A percentile compares a stretch with the other conserved stretches of the same genome.
Conservation (phyloP, 2,888 invertebrate genomes). For the Catocala nupta region DNA sequence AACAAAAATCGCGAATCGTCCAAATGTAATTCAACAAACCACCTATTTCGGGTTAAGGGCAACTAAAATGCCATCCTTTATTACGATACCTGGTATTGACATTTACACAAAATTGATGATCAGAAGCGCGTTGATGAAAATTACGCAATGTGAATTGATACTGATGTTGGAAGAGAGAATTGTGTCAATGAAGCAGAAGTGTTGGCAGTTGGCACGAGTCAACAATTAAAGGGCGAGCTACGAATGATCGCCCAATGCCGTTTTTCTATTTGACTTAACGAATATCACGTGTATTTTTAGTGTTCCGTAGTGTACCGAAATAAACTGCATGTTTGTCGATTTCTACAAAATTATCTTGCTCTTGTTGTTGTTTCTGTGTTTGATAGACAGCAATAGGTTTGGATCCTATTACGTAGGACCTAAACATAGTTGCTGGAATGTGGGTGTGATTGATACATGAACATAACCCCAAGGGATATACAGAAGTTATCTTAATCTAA, state of each 20-base stretch:
- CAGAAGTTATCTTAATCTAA: constrained; percentile 11
- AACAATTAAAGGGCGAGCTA: constrained; percentile 65
- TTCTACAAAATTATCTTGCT: no score
- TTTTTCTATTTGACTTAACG: constrained; percentile 57
- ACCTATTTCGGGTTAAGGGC: constrained; percentile 20
- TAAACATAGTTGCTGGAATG: no score
- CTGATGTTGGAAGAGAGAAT: constrained; percentile 63
- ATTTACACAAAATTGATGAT: constrained; percentile 42
- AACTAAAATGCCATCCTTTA: constrained; percentile 25
- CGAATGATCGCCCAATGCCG: constrained; percentile 62
- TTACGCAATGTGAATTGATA: constrained; percentile 62
- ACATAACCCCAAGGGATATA: constrained; percentile 4
- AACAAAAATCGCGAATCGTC: constrained; percentile 3
- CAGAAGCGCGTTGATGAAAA: constrained; percentile 46
- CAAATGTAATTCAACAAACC: constrained; percentile 2
- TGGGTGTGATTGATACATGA: no score
- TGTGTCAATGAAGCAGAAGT: constrained; percentile 72
- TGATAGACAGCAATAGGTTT: no score
- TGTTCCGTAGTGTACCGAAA: constrained; percentile 41
- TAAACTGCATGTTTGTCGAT: constrained; percentile 27
- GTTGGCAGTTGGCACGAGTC: constrained; percentile 63
- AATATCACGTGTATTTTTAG: constrained; percentile 50
- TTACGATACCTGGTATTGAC: constrained; percentile 27
- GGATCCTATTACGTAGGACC: no score
- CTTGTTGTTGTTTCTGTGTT: no score